These are phyloP conservation scores for Plutella xylostella DNA, from an alignment of 2,888 invertebrate genomes.

Conservation along the genomic window DNA sequence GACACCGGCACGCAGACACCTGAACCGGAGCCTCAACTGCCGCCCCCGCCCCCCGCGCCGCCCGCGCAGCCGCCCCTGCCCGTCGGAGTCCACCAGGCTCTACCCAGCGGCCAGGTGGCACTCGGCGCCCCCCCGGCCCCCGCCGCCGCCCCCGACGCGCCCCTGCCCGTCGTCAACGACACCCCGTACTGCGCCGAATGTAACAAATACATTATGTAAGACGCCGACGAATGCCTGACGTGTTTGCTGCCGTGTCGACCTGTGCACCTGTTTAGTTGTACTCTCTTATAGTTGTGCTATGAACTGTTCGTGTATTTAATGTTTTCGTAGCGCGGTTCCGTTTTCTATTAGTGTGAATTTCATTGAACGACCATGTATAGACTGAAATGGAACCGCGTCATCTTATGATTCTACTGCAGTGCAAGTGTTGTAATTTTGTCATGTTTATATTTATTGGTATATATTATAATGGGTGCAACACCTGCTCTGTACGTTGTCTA, in stretches of 20 bases:
- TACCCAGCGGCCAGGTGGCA: slow-evolving; percentile 61
- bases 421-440: too few species aligned
- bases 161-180: background rate
- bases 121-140: slow-evolving; percentile 44
- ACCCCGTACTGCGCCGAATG: background rate
- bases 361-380: too few species aligned
- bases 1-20: slow-evolving; percentile 14
- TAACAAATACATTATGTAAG: slow-evolving; percentile 85
- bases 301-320: slow-evolving; percentile 23
- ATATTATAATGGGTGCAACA: too few species aligned
- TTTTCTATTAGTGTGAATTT: too few species aligned
- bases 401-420: too few species aligned
- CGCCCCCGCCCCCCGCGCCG: background rate
- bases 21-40: background rate
- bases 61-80: slow-evolving; percentile 45
- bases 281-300: slow-evolving; percentile 26
- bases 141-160: slow-evolving; percentile 15
- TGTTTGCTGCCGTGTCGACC: slow-evolving; percentile 68
- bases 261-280: slow-evolving; percentile 33
- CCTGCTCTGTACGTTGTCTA: too few species aligned
- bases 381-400: too few species aligned
- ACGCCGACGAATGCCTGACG: slow-evolving; percentile 55
- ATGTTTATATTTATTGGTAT: too few species aligned
- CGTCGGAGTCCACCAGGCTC: slow-evolving; percentile 66
- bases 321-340: slow-evolving; percentile 32